Evolutionary conservation across 1,140 invertebrate genomes (phyloP), one percentile per base, ranked within the genome.

Genomic region (Condylostylus longicornis): DNA sequence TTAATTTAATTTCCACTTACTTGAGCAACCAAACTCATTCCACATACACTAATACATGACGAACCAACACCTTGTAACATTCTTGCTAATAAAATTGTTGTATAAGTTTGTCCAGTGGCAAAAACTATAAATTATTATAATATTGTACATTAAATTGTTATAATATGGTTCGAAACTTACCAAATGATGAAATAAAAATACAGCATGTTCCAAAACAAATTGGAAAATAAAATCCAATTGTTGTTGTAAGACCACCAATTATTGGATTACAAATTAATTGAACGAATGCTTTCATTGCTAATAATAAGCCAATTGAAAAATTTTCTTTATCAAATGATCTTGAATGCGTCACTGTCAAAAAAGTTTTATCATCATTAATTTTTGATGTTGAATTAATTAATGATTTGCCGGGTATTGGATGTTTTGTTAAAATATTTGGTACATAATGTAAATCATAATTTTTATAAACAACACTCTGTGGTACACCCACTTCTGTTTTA

Each of bases 51-150:
- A 37, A 85, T 75, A 39, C 79, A 84, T 1, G 86, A 77, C 7
- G 86, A 90, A 9, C 82, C 83, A 29, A 88, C 61, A 2, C 88
- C 88, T 64, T 93, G 87, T 20, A 91, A 61, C 47, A 81, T 81
- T 42, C 88, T 63, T 0, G 85, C 87, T 9, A 87, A 45, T 37
- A 90, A 72, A 18, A 91, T 54, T 1, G 77, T 58, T 27, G 68
- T 64, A 60, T 83, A 89, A 2, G 75, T 75, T 50, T 78, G 68
- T 3, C 82, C 84, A 47, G 84, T 75, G 10, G 85, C 82, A 62
- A 89, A 91, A 29, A 86, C 82, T 78, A 57, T 15, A 27, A 27
- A 27, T 3, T 3, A 27, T 8, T n/a, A 27, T 27, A 27, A n/a
- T 13, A 12, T 32, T 32, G 9, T 8, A 32, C 30, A 18, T 13